Conservation (phyloP, 2,113 vertebrate species). For the Phrynocephalus versicolor region DNA sequence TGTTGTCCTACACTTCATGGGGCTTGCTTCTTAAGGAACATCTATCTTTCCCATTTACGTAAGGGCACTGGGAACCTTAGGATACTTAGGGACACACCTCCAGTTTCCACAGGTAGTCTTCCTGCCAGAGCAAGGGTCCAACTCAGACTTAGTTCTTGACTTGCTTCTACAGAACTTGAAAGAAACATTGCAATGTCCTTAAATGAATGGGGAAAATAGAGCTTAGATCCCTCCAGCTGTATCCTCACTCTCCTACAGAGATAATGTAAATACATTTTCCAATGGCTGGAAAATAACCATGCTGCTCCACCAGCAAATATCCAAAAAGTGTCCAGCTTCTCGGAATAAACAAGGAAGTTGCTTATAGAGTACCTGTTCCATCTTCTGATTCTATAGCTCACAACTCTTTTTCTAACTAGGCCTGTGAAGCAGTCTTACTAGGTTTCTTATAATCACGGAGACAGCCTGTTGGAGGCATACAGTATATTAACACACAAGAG, state of each 20-base stretch:
- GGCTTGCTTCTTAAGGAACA: background rate
- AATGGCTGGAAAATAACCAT: background rate
- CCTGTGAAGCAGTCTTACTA: no score
- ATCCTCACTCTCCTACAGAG: background rate
- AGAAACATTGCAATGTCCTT: background rate
- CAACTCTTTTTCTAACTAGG: background rate
- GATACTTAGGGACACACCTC: background rate
- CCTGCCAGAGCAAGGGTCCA: no score
- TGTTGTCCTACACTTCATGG: background rate
- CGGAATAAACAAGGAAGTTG: background rate
- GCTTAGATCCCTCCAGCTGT: background rate
- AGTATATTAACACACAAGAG: no score
- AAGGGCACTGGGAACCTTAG: background rate
- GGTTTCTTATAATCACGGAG: no score
- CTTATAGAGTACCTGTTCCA: background rate
- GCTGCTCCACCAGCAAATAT: background rate
- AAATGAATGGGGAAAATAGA: background rate
- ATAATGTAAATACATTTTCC: no score
- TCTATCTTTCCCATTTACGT: background rate
- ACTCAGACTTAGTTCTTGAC: no score
- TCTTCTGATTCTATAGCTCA: background rate
- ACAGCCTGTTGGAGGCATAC: no score
- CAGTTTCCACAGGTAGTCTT: background rate
- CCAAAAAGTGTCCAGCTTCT: no score
- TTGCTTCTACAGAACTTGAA: background rate